Percentiles rank a stretch among this genome's conserved stretches.
Conservation (phyloP, 2,113 vertebrate genomes). For the Antennarius striatus region DNA sequence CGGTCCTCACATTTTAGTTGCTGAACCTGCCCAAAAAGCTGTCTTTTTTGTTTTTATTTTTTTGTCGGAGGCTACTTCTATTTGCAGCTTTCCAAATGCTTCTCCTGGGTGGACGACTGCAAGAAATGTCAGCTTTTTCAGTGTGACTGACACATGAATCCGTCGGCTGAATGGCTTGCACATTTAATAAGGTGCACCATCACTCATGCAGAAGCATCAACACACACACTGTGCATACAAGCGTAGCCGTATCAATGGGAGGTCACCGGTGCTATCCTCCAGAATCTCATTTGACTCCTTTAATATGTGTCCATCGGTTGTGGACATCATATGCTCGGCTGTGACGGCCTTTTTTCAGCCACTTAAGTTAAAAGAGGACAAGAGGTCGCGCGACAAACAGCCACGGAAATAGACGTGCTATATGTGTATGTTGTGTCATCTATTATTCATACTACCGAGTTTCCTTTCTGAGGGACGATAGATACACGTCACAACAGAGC, state of each 20-base stretch:
- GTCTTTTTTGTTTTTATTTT: background rate
- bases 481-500: constrained; percentile 39
- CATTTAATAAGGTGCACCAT: background rate
- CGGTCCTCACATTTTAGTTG: constrained; percentile 9
- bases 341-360: too few relatives aligned
- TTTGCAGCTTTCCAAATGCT: constrained; percentile 11
- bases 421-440: constrained; percentile 35
- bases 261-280: background rate
- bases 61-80: constrained; percentile 10
- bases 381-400: constrained; percentile 16
- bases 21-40: background rate
- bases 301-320: constrained; percentile 2
- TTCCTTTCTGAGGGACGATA: constrained; percentile 50
- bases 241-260: background rate
- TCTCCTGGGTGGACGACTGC: constrained; percentile 5
- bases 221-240: background rate
- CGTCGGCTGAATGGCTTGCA: background rate
- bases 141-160: constrained; percentile 10
- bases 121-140: constrained; percentile 14
- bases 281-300: constrained; percentile 5
- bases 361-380: constrained; percentile 19
- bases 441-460: constrained; percentile 56
- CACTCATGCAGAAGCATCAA: background rate
- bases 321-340: background rate
- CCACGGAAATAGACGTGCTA: constrained; percentile 42